phyloP scores from a whole-genome alignment of 2,888 invertebrate genomes.

The Oscheius sp. region DNA sequence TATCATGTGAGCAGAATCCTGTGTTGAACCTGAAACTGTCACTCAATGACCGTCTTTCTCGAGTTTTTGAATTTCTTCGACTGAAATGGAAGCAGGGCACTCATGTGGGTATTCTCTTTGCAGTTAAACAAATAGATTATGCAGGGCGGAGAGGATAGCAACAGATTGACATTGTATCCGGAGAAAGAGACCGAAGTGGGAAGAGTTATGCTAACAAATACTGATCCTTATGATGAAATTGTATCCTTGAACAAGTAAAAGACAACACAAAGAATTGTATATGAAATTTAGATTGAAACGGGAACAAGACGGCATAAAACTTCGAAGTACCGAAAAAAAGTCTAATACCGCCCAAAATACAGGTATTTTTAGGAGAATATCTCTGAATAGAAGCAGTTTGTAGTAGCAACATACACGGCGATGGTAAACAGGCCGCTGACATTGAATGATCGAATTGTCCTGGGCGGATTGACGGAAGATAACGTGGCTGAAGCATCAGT shows the following conservation, averaged over 20 bases:
- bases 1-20: constrained; percentile 58
- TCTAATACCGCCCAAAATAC: neutral
- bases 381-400: neutral
- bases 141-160: no score
- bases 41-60: constrained; percentile 60
- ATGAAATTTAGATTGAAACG: neutral
- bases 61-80: constrained; percentile 55
- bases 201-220: neutral
- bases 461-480: constrained; percentile 47
- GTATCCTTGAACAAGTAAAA: constrained; percentile 25
- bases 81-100: constrained; percentile 49
- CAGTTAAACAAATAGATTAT: no score
- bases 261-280: neutral
- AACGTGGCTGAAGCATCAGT: constrained; percentile 52
- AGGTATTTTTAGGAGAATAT: neutral
- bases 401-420: constrained; percentile 32
- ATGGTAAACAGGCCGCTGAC: constrained; percentile 43
- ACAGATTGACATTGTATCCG: neutral
- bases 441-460: constrained; percentile 42
- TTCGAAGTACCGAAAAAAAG: neutral
- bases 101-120: no score
- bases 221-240: neutral
- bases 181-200: constrained; percentile 12
- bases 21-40: constrained; percentile 51
- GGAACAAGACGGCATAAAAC: neutral